These are phyloP conservation scores for Cyprinella venusta DNA, from an alignment of 2,797 vertebrate genomes.

Conservation along the genomic window DNA sequence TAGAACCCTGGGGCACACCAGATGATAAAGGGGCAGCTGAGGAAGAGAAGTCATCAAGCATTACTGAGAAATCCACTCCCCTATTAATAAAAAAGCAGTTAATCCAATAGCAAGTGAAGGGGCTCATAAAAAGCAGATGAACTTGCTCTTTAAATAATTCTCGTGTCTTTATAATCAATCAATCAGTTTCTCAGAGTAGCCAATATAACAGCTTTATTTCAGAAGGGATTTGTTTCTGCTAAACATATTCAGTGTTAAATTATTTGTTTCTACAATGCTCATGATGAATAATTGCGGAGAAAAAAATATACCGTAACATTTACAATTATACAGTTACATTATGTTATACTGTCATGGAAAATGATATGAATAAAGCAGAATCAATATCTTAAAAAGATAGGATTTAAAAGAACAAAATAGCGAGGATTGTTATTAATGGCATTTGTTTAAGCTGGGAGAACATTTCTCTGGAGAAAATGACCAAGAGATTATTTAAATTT, in stretches of 20 bases:
- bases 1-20: no score
- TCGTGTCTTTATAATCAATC: background rate
- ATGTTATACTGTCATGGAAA: background rate
- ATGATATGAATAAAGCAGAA: background rate
- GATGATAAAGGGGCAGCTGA: no score
- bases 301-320: background rate
- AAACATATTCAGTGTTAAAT: background rate
- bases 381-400: background rate
- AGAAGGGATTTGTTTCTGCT: background rate
- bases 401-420: background rate
- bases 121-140: background rate
- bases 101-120: background rate
- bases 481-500: slow-evolving; percentile 50
- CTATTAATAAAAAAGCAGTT: background rate
- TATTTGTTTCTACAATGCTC: background rate
- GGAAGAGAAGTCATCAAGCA: no score
- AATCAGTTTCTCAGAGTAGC: background rate
- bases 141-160: background rate
- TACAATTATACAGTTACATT: background rate
- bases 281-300: background rate
- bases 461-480: background rate
- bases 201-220: background rate
- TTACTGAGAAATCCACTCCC: background rate
- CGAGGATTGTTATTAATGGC: slow-evolving; percentile 2
- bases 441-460: background rate